phyloP scores from a whole-genome alignment of 2,797 vertebrate genomes.

The Sparus aurata region DNA sequence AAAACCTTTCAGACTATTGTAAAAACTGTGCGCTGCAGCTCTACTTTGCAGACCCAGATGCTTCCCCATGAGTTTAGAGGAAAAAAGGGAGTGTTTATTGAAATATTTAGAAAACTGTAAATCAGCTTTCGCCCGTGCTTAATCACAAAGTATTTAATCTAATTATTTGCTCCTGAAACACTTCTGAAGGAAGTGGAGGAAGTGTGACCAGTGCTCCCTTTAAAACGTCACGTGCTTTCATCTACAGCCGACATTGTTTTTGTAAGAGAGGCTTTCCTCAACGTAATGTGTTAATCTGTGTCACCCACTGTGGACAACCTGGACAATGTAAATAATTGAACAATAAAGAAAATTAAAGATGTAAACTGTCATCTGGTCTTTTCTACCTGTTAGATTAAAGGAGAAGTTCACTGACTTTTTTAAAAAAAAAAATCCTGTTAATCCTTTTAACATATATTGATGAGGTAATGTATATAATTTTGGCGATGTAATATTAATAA shows the following conservation, averaged over 20 bases:
- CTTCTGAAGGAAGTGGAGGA: constrained; percentile 25
- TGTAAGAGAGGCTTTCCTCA: constrained; percentile 51
- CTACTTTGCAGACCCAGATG: not conserved
- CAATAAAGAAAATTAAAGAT: constrained; percentile 67
- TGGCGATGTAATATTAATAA: too few species aligned
- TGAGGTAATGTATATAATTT: too few species aligned
- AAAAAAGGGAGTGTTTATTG: constrained; percentile 17
- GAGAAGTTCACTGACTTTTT: too few species aligned
- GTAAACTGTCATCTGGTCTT: not conserved
- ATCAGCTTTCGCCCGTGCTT: constrained; percentile 9
- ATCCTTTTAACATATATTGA: too few species aligned
- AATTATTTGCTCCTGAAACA: constrained; percentile 15
- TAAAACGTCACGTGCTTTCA: constrained; percentile 17
- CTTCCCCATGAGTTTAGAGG: constrained; percentile 18
- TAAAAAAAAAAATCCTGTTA: too few species aligned
- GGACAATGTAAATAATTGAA: constrained; percentile 81
- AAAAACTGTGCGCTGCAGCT: constrained; percentile 1
- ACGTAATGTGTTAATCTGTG: constrained; percentile 48
- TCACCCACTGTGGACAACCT: constrained; percentile 51
- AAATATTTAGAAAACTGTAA: constrained; percentile 22
- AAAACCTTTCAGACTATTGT: constrained; percentile 14
- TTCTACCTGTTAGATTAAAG: not conserved
- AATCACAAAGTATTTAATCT: constrained; percentile 35
- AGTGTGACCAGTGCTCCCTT: constrained; percentile 1
- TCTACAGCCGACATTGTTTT: constrained; percentile 41